Percentiles rank a stretch among this genome's conserved stretches.
Evolutionary conservation across 2,888 invertebrate genomes (phyloP).

Genomic region (Fissipunctia ypsillon): DNA sequence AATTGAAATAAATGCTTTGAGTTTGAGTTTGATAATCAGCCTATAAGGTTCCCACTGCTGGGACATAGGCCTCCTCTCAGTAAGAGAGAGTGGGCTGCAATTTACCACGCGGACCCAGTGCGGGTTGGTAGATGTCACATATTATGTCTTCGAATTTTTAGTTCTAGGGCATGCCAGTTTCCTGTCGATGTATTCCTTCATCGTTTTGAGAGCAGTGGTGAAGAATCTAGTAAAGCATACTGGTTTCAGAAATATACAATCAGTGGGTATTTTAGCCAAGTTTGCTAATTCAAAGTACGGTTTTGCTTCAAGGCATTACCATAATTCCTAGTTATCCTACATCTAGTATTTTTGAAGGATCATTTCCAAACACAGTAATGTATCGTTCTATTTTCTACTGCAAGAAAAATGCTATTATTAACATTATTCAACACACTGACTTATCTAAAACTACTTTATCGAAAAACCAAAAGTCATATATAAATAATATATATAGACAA

Average conservation of each 20-base stretch:
- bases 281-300: neutral
- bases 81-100: too few relatives aligned
- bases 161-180: too few relatives aligned
- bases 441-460: neutral
- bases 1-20: too few relatives aligned
- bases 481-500: neutral
- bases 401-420: neutral
- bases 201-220: too few relatives aligned
- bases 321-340: neutral
- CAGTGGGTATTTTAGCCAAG: neutral
- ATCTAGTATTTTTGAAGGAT: too few relatives aligned
- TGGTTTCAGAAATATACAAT: neutral
- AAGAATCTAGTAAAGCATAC: neutral
- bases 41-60: too few relatives aligned
- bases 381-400: neutral
- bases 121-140: too few relatives aligned
- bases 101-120: too few relatives aligned
- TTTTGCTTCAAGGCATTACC: neutral
- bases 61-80: too few relatives aligned
- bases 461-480: neutral
- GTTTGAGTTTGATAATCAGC: too few relatives aligned
- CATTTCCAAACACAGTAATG: neutral
- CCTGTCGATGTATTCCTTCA: too few relatives aligned
- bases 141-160: too few relatives aligned
- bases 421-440: neutral